Conservation (phyloP, 2,888 invertebrate genomes). For the Stenoptilia bipunctidactyla region DNA sequence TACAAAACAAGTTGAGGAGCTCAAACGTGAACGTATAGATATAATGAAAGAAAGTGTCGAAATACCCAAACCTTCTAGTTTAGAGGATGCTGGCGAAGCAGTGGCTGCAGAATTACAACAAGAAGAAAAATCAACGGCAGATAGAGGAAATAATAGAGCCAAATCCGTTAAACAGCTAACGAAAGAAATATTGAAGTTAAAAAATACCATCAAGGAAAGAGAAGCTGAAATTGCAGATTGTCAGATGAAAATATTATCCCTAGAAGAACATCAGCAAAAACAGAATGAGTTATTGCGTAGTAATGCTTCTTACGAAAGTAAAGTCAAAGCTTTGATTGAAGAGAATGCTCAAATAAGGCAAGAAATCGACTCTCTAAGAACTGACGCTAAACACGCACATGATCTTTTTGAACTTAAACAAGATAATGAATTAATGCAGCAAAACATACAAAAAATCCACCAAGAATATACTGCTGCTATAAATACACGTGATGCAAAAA, state of each 20-base stretch:
- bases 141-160: slow-evolving; percentile 44
- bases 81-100: slow-evolving; percentile 39
- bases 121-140: slow-evolving; percentile 43
- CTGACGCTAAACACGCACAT: slow-evolving; percentile 35
- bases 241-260: slow-evolving; percentile 62
- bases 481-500: slow-evolving; percentile 46
- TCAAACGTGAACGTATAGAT: slow-evolving; percentile 53
- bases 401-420: slow-evolving; percentile 31
- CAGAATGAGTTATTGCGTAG: slow-evolving; percentile 41
- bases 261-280: slow-evolving; percentile 61
- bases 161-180: slow-evolving; percentile 62
- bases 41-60: slow-evolving; percentile 54
- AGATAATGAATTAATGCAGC: slow-evolving; percentile 34
- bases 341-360: slow-evolving; percentile 52
- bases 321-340: slow-evolving; percentile 44
- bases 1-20: slow-evolving; percentile 47
- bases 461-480: slow-evolving; percentile 45
- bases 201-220: slow-evolving; percentile 61
- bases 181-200: slow-evolving; percentile 63
- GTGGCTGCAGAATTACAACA: slow-evolving; percentile 33
- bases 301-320: slow-evolving; percentile 42
- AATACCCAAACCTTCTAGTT: slow-evolving; percentile 32
- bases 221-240: slow-evolving; percentile 65
- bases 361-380: slow-evolving; percentile 35
- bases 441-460: slow-evolving; percentile 42